Percentiles rank a stretch among this genome's conserved stretches.
These are phyloP conservation scores for Zaprionus camerounensis DNA, from an alignment of 1,140 invertebrate species.

Conservation along the genomic window DNA sequence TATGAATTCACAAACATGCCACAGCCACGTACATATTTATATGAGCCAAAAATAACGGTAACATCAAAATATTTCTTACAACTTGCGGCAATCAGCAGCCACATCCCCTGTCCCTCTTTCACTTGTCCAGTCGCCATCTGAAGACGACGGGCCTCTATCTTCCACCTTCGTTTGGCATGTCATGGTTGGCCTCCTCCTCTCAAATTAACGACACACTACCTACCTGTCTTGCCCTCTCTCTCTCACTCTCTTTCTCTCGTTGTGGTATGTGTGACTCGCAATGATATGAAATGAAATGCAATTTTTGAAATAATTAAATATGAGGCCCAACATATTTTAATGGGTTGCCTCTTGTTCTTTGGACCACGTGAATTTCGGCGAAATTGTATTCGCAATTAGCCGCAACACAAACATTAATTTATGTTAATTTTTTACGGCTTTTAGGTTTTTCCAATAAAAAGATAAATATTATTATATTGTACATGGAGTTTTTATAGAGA, in stretches of 20 bases:
- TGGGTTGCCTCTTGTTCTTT: slow-evolving; percentile 25
- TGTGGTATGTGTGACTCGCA: slow-evolving; percentile 44
- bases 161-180: slow-evolving; percentile 50
- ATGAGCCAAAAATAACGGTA: slow-evolving; percentile 74
- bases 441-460: background rate
- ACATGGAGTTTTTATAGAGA: background rate
- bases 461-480: background rate
- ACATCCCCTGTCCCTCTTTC: background rate
- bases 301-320: slow-evolving; percentile 79
- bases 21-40: slow-evolving; percentile 46
- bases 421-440: slow-evolving; percentile 51
- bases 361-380: slow-evolving; percentile 28
- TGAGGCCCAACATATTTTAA: slow-evolving; percentile 56
- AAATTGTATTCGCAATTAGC: slow-evolving; percentile 68
- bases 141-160: slow-evolving; percentile 18
- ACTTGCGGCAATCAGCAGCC: slow-evolving; percentile 61
- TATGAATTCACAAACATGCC: slow-evolving; percentile 63
- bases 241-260: background rate
- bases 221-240: background rate
- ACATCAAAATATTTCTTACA: slow-evolving; percentile 75
- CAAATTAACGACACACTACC: slow-evolving; percentile 75
- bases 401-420: slow-evolving; percentile 45
- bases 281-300: slow-evolving; percentile 66
- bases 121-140: background rate
- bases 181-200: slow-evolving; percentile 60